A percentile compares a stretch with the other conserved stretches of the same genome.
Conservation (phyloP, 2,888 invertebrate genomes). For the Megalurothrips usitatus region DNA sequence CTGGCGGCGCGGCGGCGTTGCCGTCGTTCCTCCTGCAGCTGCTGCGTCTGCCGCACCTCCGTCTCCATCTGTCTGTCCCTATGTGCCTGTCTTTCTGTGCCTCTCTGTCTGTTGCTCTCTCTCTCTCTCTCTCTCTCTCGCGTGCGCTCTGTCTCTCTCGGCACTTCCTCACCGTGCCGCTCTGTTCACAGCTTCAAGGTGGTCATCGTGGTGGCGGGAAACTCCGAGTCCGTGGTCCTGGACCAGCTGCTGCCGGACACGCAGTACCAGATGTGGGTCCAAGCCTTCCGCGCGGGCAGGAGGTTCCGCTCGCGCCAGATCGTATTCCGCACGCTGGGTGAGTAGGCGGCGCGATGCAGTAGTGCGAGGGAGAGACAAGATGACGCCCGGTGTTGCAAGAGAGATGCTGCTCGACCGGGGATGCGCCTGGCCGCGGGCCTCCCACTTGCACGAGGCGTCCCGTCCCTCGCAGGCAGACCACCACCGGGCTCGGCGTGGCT, state of each 20-base stretch:
- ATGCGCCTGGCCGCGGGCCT: too few species aligned
- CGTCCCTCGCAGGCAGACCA: background rate
- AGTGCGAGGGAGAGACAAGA: too few species aligned
- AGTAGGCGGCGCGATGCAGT: constrained; percentile 28
- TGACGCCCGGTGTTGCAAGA: too few species aligned
- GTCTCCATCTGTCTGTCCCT: too few species aligned
- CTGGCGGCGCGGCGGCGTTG: background rate
- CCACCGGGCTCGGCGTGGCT: background rate
- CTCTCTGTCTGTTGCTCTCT: too few species aligned
- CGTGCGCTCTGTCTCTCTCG: too few species aligned
- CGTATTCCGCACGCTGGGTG: constrained; percentile 70
- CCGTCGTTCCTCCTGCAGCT: too few species aligned
- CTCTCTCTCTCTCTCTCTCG: too few species aligned
- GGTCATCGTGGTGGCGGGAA: constrained; percentile 84
- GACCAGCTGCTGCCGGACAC: constrained; percentile 78
- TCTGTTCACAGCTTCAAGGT: constrained; percentile 76
- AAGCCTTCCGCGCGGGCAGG: constrained; percentile 70
- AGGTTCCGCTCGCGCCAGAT: constrained; percentile 81
- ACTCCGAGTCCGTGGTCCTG: constrained; percentile 79
- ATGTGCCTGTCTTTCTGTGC: too few species aligned
- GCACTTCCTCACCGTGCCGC: too few species aligned
- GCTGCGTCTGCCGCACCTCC: too few species aligned
- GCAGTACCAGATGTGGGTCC: constrained; percentile 81
- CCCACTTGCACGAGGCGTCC: background rate
- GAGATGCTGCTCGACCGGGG: too few species aligned